Evolutionary conservation across 2,797 vertebrate genomes (phyloP).

Genomic region (Notolabrus celidotus): DNA sequence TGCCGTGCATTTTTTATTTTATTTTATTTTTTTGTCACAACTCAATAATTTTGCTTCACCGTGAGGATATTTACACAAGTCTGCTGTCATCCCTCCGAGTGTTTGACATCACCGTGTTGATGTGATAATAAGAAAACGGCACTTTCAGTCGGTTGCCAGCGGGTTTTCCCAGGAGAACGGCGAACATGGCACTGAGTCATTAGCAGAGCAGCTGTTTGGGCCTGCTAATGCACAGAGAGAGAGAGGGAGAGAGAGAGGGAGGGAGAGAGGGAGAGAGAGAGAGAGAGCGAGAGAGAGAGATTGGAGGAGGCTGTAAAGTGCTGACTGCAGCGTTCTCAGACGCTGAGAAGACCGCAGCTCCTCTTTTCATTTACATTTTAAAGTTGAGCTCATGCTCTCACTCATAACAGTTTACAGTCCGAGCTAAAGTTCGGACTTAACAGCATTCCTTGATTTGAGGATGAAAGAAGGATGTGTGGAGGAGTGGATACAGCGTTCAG

Average conservation of each 20-base stretch:
- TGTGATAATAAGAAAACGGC: slow-evolving; percentile 6
- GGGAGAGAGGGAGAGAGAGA: background rate
- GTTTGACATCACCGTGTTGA: slow-evolving; percentile 28
- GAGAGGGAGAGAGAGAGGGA: background rate
- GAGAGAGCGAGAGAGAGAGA: background rate
- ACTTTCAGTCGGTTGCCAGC: background rate
- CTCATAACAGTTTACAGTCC: slow-evolving; percentile 6
- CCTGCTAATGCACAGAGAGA: slow-evolving; percentile 20
- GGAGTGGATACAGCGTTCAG: no score
- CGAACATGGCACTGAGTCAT: slow-evolving; percentile 22
- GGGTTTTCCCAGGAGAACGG: slow-evolving; percentile 23
- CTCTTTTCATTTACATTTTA: slow-evolving; percentile 48
- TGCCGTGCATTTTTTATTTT: slow-evolving; percentile 44
- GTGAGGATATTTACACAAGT: slow-evolving; percentile 19
- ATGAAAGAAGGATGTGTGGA: slow-evolving; percentile 1
- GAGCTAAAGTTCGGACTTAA: background rate
- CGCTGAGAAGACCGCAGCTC: slow-evolving; percentile 27
- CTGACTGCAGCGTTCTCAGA: slow-evolving; percentile 40
- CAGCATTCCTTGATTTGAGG: background rate
- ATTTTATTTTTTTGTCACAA: background rate
- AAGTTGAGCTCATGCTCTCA: slow-evolving; percentile 7
- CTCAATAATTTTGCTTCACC: background rate
- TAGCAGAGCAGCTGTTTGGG: slow-evolving; percentile 30
- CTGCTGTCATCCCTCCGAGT: slow-evolving; percentile 1
- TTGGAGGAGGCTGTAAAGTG: slow-evolving; percentile 31